phyloP scores from a whole-genome alignment of 2,888 invertebrate genomes.

The Athalia cordata region DNA sequence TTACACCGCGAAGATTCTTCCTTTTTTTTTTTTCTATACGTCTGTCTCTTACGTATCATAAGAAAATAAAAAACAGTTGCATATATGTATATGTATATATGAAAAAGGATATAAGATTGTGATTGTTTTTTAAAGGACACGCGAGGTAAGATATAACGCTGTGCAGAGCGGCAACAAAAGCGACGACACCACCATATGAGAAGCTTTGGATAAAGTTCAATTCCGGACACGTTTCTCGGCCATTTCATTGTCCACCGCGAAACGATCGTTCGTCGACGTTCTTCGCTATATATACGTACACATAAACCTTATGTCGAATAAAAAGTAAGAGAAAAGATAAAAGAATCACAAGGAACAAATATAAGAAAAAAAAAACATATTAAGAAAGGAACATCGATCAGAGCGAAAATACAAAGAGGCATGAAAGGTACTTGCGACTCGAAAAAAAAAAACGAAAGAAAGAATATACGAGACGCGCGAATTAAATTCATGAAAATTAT shows the following conservation, averaged over 20 bases:
- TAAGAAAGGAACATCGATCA: neutral
- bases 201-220: constrained; percentile 16
- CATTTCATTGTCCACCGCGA: constrained; percentile 38
- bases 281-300: neutral
- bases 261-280: constrained; percentile 15
- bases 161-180: too few species aligned
- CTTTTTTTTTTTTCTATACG: too few species aligned
- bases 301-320: constrained; percentile 4
- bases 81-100: too few species aligned
- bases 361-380: neutral
- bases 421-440: neutral
- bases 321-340: constrained; percentile 18
- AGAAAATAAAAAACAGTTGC: too few species aligned
- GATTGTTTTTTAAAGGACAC: constrained; percentile 9
- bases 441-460: too few species aligned
- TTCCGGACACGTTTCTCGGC: constrained; percentile 37
- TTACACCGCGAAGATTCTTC: too few species aligned
- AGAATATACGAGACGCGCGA: too few species aligned
- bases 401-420: neutral
- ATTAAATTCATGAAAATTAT: too few species aligned
- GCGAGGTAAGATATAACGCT: too few species aligned
- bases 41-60: too few species aligned
- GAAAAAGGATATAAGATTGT: too few species aligned
- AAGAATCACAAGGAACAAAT: neutral
- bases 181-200: too few species aligned